Percentiles rank a stretch among this genome's conserved stretches.
Conservation (phyloP, 2,888 invertebrate genomes). For the Agonopterix alstromeriana region DNA sequence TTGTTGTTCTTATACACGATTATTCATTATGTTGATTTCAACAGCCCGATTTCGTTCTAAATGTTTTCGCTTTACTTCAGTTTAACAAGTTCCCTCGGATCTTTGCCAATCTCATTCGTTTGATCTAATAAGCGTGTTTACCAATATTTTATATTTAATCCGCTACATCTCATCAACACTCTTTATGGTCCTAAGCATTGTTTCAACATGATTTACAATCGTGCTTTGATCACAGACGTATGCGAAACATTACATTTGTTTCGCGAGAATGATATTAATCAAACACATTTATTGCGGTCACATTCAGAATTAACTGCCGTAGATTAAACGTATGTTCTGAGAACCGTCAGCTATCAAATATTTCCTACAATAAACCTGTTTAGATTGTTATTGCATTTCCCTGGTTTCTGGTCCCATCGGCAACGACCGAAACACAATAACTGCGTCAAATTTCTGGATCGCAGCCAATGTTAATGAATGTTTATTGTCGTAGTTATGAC, state of each 20-base stretch:
- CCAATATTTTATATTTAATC: conserved; percentile 36
- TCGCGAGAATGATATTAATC: conserved; percentile 67
- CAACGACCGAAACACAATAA: conserved; percentile 34
- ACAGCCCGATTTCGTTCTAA: not conserved
- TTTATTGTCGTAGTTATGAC: conserved; percentile 41
- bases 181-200: conserved; percentile 29
- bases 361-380: conserved; percentile 63
- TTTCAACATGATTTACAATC: conserved; percentile 46
- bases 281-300: conserved; percentile 68
- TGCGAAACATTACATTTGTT: conserved; percentile 56
- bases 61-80: too few species aligned
- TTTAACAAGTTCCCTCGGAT: too few species aligned
- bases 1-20: too few species aligned
- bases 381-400: conserved; percentile 46
- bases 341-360: conserved; percentile 69
- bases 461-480: conserved; percentile 56
- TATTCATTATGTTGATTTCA: not conserved
- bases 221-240: conserved; percentile 55
- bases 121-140: too few species aligned
- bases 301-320: conserved; percentile 59
- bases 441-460: conserved; percentile 51
- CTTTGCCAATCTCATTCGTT: too few species aligned
- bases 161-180: conserved; percentile 34
- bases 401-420: conserved; percentile 42
- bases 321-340: conserved; percentile 61